Evolutionary conservation across 2,113 vertebrate species (phyloP).

Genomic region (Nyctibius bracteatus): DNA sequence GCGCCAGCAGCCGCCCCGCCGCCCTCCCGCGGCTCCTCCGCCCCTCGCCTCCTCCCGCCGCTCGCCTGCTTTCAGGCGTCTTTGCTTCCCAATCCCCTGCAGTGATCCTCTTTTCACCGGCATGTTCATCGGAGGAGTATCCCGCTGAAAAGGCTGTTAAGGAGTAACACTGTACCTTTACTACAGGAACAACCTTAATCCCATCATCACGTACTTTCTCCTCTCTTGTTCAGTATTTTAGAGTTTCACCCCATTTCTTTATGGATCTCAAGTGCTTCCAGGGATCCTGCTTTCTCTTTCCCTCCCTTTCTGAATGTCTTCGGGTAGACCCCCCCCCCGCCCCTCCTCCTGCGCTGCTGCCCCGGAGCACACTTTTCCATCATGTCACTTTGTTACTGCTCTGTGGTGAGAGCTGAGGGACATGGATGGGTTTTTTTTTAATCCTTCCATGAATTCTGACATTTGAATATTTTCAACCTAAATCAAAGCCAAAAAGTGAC

Average conservation of each 20-base stretch:
- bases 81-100: accelerated
- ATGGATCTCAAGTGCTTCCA: background rate
- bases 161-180: accelerated
- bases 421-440: accelerated
- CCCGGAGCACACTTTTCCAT: background rate
- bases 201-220: background rate
- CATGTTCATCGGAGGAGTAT: accelerated
- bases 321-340: background rate
- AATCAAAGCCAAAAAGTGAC: background rate
- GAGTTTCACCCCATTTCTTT: background rate
- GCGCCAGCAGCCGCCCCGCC: background rate
- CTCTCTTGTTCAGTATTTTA: background rate
- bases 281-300: background rate
- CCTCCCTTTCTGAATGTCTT: background rate
- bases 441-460: background rate
- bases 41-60: too few species aligned
- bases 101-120: accelerated
- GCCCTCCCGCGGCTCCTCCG: too few species aligned
- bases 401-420: background rate
- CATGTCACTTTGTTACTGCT: accelerated
- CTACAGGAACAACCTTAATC: background rate
- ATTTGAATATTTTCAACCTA: background rate
- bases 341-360: background rate
- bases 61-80: accelerated
- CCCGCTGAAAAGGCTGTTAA: background rate